phyloP scores from a whole-genome alignment of 2,888 invertebrate genomes.

The Ormyrus nitidulus region DNA sequence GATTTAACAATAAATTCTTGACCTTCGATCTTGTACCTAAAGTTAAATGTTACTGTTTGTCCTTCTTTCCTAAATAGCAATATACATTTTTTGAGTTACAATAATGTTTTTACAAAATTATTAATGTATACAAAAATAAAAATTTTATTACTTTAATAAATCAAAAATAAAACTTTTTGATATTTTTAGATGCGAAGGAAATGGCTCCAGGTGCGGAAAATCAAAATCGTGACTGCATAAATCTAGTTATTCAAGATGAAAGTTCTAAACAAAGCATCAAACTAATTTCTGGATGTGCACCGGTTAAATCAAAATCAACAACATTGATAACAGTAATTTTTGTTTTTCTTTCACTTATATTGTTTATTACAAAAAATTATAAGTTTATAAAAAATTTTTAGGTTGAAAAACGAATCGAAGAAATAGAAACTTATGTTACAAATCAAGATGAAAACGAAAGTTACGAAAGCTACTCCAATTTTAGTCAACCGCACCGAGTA shows the following conservation, averaged over 20 bases:
- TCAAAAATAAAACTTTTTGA: too few species aligned
- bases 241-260: not conserved
- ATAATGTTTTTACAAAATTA: too few species aligned
- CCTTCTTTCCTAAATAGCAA: too few species aligned
- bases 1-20: too few species aligned
- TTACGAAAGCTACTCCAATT: constrained; percentile 65
- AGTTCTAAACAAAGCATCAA: not conserved
- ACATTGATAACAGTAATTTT: too few species aligned
- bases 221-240: not conserved
- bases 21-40: too few species aligned
- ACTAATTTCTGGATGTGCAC: not conserved
- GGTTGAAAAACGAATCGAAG: constrained; percentile 76
- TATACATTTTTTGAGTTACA: too few species aligned
- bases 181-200: not conserved
- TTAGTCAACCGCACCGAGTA: constrained; percentile 75
- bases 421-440: constrained; percentile 73
- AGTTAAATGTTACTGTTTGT: too few species aligned
- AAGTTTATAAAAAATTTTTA: constrained; percentile 52
- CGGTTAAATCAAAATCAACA: not conserved
- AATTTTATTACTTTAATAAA: too few species aligned
- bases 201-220: not conserved
- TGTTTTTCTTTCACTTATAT: too few species aligned
- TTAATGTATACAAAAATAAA: too few species aligned
- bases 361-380: too few species aligned
- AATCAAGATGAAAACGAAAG: constrained; percentile 68